These are phyloP conservation scores for Zapus hudsonius DNA, from an alignment of 2,113 vertebrate genomes.

Conservation along the genomic window DNA sequence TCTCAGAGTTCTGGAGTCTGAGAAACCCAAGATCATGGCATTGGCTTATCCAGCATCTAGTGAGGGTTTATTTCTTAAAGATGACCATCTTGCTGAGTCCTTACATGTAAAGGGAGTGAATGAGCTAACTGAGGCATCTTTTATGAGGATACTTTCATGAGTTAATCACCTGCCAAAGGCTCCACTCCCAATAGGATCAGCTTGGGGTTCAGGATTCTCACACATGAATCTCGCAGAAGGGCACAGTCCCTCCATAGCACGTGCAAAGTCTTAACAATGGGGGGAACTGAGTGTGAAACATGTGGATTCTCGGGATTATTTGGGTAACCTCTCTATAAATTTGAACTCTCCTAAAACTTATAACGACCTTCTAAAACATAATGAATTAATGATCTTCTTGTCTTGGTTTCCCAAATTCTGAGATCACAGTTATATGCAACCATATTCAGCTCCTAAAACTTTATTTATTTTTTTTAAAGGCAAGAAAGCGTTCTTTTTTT, in stretches of 20 bases:
- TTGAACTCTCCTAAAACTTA: neutral
- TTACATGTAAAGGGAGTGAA: neutral
- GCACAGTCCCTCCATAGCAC: neutral
- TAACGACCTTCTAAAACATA: no score
- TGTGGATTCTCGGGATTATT: neutral
- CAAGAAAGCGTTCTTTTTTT: no score
- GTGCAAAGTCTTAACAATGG: no score
- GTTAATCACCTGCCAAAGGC: neutral
- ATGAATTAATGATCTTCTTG: neutral
- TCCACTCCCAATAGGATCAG: no score
- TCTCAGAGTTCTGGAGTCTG: neutral
- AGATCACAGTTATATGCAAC: no score
- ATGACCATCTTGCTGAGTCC: neutral
- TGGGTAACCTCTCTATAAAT: neutral
- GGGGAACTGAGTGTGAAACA: rapidly evolving
- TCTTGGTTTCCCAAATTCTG: neutral
- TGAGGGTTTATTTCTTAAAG: neutral
- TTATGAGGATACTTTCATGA: neutral
- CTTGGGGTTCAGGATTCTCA: no score
- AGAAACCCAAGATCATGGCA: neutral
- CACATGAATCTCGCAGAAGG: no score
- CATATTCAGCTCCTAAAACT: neutral
- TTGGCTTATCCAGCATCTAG: neutral
- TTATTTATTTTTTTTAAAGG: neutral
- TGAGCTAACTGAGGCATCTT: neutral